Conservation (phyloP, 2,888 invertebrate species). For the Sialis fuliginosa region DNA sequence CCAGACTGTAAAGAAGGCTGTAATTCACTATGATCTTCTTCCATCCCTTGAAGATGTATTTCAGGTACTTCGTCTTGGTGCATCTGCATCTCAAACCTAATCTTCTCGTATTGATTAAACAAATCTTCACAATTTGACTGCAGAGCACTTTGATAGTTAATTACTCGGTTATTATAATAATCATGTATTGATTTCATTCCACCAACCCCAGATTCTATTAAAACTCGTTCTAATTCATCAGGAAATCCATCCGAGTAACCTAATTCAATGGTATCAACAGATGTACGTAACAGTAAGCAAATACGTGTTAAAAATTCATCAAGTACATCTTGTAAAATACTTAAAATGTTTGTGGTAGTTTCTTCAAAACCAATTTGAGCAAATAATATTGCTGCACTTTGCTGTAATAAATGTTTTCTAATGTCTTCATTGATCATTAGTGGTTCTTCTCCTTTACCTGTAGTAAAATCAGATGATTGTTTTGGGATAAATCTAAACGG, state of each 20-base stretch:
- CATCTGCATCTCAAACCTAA: constrained; percentile 1
- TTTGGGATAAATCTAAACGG: background rate
- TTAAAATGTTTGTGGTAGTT: constrained; percentile 29
- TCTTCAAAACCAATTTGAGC: constrained; percentile 35
- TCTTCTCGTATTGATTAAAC: background rate
- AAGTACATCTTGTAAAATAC: constrained; percentile 28
- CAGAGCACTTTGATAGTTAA: constrained; percentile 20
- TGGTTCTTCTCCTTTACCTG: constrained; percentile 15
- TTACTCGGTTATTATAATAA: constrained; percentile 31
- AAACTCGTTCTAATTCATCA: constrained; percentile 37
- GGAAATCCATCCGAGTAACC: constrained; percentile 27
- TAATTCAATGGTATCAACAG: constrained; percentile 31
- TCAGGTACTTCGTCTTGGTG: constrained; percentile 12
- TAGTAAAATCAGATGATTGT: constrained; percentile 10
- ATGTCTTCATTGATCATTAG: constrained; percentile 20
- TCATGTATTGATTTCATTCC: constrained; percentile 34
- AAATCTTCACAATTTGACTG: constrained; percentile 17
- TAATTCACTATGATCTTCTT: constrained; percentile 11
- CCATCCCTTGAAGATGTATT: constrained; percentile 13
- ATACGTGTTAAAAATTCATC: constrained; percentile 30
- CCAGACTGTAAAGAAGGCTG: constrained; percentile 13
- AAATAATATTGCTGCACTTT: constrained; percentile 28
- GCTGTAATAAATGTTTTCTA: constrained; percentile 23
- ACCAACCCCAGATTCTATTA: constrained; percentile 40
- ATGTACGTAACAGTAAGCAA: constrained; percentile 28